Conservation (phyloP, 2,113 vertebrate genomes). For the Willisornis vidua region DNA sequence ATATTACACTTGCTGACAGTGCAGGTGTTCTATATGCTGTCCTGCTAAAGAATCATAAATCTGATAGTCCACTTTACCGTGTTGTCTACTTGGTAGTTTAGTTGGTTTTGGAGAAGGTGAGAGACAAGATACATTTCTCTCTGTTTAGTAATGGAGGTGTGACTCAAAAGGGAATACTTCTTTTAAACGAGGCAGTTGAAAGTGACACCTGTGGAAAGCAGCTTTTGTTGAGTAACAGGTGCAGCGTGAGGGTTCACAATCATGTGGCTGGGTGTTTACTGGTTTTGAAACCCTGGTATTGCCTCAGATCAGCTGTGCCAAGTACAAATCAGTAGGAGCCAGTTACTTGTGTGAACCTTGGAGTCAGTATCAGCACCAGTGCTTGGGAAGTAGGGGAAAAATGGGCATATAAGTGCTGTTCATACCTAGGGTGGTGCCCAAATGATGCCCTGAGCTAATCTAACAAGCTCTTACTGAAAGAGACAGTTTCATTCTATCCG, state of each 20-base stretch:
- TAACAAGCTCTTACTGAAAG: not conserved
- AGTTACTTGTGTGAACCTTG: not conserved
- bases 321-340: not conserved
- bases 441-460: not conserved
- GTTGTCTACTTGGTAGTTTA: not conserved
- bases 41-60: not conserved
- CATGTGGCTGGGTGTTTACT: not conserved
- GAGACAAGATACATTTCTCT: not conserved
- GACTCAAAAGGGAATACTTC: not conserved
- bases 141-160: not conserved
- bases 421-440: not conserved
- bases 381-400: not conserved
- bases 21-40: not conserved
- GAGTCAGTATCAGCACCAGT: not conserved
- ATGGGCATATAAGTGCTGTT: not conserved
- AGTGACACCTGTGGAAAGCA: not conserved
- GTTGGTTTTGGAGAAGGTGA: not conserved
- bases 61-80: not conserved
- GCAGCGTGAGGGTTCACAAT: not conserved
- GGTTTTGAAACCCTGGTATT: not conserved
- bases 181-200: not conserved
- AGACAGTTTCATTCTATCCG: not conserved
- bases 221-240: not conserved
- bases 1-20: not conserved
- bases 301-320: not conserved